These are phyloP conservation scores for Arbacia lixula DNA, from an alignment of 53 echinoderm and acorn worm species.

Conservation along the genomic window DNA sequence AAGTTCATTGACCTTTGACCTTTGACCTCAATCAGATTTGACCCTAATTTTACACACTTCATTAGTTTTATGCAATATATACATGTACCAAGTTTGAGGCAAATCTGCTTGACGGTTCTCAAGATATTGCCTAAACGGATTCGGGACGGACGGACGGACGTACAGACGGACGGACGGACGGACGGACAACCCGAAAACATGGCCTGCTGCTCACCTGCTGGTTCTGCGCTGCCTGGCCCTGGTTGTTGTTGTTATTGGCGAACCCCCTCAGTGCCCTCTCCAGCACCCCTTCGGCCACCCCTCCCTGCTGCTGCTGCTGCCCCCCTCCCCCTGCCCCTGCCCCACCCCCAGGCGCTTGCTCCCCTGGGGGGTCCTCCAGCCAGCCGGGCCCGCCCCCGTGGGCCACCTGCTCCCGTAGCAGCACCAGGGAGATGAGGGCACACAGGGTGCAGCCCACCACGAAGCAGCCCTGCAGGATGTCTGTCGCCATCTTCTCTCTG, in stretches of 20 bases:
- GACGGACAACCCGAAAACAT: no score
- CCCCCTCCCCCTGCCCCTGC: constrained; percentile 49
- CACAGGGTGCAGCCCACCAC: constrained; percentile 96
- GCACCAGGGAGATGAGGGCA: constrained; percentile 94
- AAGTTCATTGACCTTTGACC: no score
- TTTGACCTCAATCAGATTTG: no score
- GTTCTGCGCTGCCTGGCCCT: constrained; percentile 43
- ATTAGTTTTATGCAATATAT: no score
- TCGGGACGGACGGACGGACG: no score
- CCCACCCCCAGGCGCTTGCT: constrained; percentile 47
- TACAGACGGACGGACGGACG: no score
- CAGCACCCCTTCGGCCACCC: constrained; percentile 50
- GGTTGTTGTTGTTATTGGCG: constrained; percentile 40
- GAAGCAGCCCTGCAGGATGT: constrained; percentile 92
- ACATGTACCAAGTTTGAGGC: no score
- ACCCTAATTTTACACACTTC: no score
- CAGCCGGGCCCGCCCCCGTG: constrained; percentile 97
- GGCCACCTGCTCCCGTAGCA: constrained; percentile 92
- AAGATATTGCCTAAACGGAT: no score
- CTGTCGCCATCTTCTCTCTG: constrained; percentile 88
- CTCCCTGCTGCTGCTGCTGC: constrained; percentile 44
- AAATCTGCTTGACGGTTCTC: no score
- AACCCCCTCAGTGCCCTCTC: constrained; percentile 28
- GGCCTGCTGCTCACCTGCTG: constrained; percentile 52
- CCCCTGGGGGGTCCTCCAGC: constrained; percentile 77